Conservation (phyloP, 1,140 invertebrate species). For the Micrasema minimum region DNA sequence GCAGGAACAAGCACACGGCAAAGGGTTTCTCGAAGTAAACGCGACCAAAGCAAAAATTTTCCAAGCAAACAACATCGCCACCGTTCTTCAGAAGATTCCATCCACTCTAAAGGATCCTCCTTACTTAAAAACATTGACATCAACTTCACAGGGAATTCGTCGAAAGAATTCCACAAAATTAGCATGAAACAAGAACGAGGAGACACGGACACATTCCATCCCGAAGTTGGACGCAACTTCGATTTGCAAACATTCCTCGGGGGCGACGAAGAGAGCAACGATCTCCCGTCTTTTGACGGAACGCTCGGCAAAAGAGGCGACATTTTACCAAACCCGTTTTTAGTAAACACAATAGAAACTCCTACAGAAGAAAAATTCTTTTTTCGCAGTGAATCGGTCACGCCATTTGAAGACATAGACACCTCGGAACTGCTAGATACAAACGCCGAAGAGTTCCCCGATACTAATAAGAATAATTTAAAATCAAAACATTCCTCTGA, state of each 20-base stretch:
- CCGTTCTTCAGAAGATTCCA: not conserved
- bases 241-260: slow-evolving; percentile 11
- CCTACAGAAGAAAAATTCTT: slow-evolving; percentile 6
- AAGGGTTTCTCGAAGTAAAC: no score
- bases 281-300: slow-evolving; percentile 2
- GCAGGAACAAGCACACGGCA: no score
- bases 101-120: not conserved
- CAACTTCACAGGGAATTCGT: no score
- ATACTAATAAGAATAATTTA: not conserved
- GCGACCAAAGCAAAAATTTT: no score
- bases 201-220: not conserved
- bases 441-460: not conserved
- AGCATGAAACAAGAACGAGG: slow-evolving; percentile 10
- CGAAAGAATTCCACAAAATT: no score
- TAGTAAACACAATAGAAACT: not conserved
- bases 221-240: not conserved
- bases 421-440: not conserved
- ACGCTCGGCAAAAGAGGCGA: not conserved
- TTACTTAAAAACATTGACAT: not conserved
- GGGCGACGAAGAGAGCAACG: slow-evolving; percentile 11
- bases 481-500: not conserved
- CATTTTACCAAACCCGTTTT: not conserved
- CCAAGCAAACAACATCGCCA: no score
- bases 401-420: not conserved
- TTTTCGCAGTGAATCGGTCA: slow-evolving; percentile 8